These are phyloP conservation scores for Actinia tenebrosa DNA, from an alignment of 64 coral and sea anemone genomes.

Conservation along the genomic window DNA sequence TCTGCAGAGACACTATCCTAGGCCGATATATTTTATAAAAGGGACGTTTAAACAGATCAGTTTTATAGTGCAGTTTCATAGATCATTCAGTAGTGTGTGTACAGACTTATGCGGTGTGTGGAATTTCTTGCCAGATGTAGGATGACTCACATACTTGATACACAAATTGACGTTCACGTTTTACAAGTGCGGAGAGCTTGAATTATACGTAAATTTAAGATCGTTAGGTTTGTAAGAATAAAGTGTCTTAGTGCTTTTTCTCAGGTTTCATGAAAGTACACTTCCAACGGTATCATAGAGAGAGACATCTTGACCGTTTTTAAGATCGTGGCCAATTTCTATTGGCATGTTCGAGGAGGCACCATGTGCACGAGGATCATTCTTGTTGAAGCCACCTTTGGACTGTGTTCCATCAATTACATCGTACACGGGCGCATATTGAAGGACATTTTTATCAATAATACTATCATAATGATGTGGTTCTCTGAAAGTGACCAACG, in stretches of 20 bases:
- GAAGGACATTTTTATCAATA: neutral
- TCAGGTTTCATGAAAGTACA: neutral
- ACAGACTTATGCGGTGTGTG: no score
- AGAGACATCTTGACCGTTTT: neutral
- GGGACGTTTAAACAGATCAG: no score
- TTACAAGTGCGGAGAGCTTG: no score
- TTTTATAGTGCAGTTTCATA: no score
- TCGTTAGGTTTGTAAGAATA: neutral
- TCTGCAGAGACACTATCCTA: no score
- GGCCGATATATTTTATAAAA: no score
- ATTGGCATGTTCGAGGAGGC: neutral
- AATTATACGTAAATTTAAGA: no score
- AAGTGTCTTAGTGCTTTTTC: neutral
- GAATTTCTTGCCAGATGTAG: no score
- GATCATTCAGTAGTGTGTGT: no score
- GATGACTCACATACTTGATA: no score
- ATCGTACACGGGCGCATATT: neutral
- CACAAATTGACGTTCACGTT: no score
- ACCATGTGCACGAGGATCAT: neutral
- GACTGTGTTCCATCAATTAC: neutral
- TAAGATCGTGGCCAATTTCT: neutral
- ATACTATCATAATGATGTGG: neutral
- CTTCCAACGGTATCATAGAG: neutral
- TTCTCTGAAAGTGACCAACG: neutral
- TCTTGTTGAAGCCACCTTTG: neutral